Base-by-base conservation (phyloP, 2,797 vertebrate genomes). In the Babyrousa celebensis region DNA sequence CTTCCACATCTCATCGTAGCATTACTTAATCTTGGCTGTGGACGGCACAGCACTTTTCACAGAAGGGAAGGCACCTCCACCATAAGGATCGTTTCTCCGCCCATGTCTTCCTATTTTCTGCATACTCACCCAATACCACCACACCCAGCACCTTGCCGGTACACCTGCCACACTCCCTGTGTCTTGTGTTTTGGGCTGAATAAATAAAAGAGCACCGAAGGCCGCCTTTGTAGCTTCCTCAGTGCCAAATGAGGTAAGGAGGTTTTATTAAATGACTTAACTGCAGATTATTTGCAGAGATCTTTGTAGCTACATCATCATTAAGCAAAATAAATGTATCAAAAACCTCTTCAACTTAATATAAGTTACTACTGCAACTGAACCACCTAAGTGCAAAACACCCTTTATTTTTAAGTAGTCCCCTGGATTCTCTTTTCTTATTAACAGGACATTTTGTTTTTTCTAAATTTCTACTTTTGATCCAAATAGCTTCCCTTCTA, bases 401-500 rank as follows among this genome's bases (percentile, higher is more conserved):
- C 4, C 36, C 18, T 84, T 58, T 79, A 54, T 43, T 85, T 77
- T 71, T 48, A 56, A 52, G 71, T 52, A 48, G 21, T 56, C 14
- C n/a, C 67, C 16, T 58, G 12, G 29, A 8, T 62, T 75, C 74
- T 78, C 48, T 95, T 82, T 74, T 23, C 67, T 71, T 25, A 85
- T 72, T 77, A 52, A 75, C 4, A 89, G 48, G 32, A 52, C 75
- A 56, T 74, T 27, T 29, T 85, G 60, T 15, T n/a, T 85, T 75
- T 91, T 52, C 85, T 79, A 85, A 91, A 54, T 54, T n/a, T 83
- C 79, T 54, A 21, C 86, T 65, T 56, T 75, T 17, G 12, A 71
- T 56, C 29, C 71, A 86, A 88, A 85, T 6, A 62, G 67, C 62
- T 72, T 82, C 27, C 74, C 23, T 21, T 48, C 63, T 63, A 4